These are phyloP conservation scores for Podocnemis expansa DNA, from an alignment of 2,113 vertebrate species.

Conservation along the genomic window DNA sequence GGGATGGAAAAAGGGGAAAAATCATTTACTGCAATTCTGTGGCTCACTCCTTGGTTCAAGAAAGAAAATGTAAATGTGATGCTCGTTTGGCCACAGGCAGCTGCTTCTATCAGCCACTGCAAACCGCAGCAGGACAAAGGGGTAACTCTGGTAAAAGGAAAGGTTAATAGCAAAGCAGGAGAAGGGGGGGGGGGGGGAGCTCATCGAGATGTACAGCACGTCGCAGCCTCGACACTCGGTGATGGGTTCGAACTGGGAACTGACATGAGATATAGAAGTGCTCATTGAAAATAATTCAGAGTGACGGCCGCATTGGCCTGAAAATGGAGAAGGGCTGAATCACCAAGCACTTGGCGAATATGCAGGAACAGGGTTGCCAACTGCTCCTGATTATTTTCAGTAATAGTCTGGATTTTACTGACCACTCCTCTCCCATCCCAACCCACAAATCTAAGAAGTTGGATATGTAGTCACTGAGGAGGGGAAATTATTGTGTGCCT, in stretches of 20 bases:
- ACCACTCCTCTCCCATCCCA: conserved; percentile 42
- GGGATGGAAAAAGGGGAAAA: background rate
- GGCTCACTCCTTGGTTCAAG: conserved; percentile 49
- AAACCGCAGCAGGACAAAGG: conserved; percentile 76
- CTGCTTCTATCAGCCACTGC: conserved; percentile 68
- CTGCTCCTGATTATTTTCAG: conserved; percentile 41
- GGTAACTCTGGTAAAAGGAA: conserved; percentile 79
- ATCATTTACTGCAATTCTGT: conserved; percentile 50
- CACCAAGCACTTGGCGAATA: conserved; percentile 53
- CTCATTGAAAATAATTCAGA: conserved; percentile 96
- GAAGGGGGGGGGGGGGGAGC: conserved; percentile 75
- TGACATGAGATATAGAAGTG: conserved; percentile 92
- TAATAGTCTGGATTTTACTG: conserved; percentile 42
- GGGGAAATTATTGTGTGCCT: fast-evolving
- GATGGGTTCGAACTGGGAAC: conserved; percentile 94
- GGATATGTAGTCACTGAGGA: background rate
- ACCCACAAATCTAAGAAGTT: background rate
- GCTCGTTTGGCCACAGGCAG: conserved; percentile 66
- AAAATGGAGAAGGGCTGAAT: conserved; percentile 75
- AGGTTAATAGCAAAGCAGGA: conserved; percentile 91
- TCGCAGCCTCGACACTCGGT: conserved; percentile 85
- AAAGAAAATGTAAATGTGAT: conserved; percentile 69
- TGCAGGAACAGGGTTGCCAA: conserved; percentile 54
- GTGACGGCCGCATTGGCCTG: conserved; percentile 88
- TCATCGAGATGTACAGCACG: conserved; percentile 89